Base-by-base conservation (phyloP, 1,140 invertebrate species). In the Pseudoatta argentina region DNA sequence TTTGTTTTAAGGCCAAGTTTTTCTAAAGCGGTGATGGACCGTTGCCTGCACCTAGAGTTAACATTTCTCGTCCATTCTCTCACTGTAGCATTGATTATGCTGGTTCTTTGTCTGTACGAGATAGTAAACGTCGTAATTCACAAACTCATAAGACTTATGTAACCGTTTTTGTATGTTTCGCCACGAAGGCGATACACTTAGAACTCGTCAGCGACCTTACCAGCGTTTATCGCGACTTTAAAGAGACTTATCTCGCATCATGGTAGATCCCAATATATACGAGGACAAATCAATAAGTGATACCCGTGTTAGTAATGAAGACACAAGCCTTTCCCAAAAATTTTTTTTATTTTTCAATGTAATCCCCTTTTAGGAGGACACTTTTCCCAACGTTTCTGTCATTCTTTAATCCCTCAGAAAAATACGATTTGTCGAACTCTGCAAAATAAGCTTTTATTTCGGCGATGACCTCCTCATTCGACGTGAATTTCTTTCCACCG, bases 111-210 rank as follows among this genome's bases (percentile, higher is more conserved):
- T 3, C 4, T 0, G 0, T 64, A 4, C 14, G n/a, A 0, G 55
- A 75, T 1, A 8, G n/a, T 0, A 75, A 18, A 5, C 12, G 55
- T 0, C 55, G 55, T 0, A 75, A 75, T 3, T n/a, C 55, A 0
- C 53, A 30, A 0, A 75, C 7, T 7, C 30, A 8, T 0, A 75
- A 75, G 0, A 79, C 78, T 1, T 87, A 90, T 14, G 21, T 87
- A 6, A 67, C 87, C 0, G 1, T 21, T 21, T 90, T 0, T 90
- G 21, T 21, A 0, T 87, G 75, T 27, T 67, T 88, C 1, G n/a
- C 82, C 0, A 59, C 59, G 0, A 90, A 87, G 61, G 71, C 64
- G 79, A 21, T 21, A 0, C 81, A 88, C 6, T 7, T 87, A 0
- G 77, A 87, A 39, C 10, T 86, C 2, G 67, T 86, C 0, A 79